Evolutionary conservation across 2,113 vertebrate species (phyloP).

Genomic region (Ariopsis seemanni): DNA sequence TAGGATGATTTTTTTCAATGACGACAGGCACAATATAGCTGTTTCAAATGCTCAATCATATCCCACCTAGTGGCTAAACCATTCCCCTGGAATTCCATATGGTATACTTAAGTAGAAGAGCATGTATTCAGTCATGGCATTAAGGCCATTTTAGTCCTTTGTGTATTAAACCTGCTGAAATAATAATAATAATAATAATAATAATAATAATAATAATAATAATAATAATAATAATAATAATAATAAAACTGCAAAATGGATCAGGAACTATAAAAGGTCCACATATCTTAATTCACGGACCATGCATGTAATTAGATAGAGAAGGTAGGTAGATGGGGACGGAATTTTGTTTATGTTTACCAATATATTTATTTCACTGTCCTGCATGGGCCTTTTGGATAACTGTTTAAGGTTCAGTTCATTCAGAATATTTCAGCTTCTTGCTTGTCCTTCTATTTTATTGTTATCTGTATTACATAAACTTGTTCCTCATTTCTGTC

Average conservation of each 20-base stretch:
- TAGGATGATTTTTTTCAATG: background rate
- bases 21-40: background rate
- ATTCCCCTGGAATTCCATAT: background rate
- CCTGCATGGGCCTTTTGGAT: slow-evolving; percentile 52
- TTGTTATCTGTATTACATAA: background rate
- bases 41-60: background rate
- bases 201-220: no score
- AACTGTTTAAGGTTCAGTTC: slow-evolving; percentile 19
- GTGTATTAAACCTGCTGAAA: background rate
- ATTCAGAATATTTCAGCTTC: background rate
- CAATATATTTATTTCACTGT: slow-evolving; percentile 46
- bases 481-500: slow-evolving; percentile 1
- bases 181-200: background rate
- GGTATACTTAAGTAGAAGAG: background rate
- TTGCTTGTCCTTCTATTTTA: background rate
- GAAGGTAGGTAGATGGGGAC: background rate
- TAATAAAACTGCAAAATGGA: background rate
- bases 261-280: background rate
- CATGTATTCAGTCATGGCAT: background rate
- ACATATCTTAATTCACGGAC: background rate
- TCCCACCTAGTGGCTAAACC: background rate
- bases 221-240: no score
- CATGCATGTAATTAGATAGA: background rate
- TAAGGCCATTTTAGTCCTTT: background rate
- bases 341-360: slow-evolving; percentile 18